phyloP scores from a whole-genome alignment of 1,140 invertebrate species.

The Chlorops oryzae region DNA sequence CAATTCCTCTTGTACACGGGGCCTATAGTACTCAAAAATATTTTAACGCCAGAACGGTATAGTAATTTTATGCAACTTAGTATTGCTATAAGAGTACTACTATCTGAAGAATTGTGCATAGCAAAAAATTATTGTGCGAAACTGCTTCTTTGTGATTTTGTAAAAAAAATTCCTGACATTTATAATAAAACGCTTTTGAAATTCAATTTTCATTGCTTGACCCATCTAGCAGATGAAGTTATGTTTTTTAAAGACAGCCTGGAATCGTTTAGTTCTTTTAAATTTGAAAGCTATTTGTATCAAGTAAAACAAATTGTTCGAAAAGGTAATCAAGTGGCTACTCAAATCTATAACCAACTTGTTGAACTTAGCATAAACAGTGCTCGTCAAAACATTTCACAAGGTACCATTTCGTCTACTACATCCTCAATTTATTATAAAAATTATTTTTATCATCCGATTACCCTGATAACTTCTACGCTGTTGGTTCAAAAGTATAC shows the following conservation, averaged over 20 bases:
- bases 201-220: constrained; percentile 13
- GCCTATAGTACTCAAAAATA: too few species aligned
- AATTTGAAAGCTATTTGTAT: constrained; percentile 16
- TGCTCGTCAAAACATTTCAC: neutral
- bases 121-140: constrained; percentile 13
- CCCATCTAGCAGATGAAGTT: constrained; percentile 11
- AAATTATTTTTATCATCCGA: neutral
- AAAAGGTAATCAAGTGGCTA: constrained; percentile 7
- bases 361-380: neutral
- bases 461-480: neutral
- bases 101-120: too few species aligned
- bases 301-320: constrained; percentile 11
- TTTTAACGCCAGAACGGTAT: too few species aligned
- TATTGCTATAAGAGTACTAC: too few species aligned
- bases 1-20: too few species aligned
- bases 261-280: constrained; percentile 12
- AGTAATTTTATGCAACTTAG: too few species aligned
- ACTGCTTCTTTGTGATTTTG: constrained; percentile 8
- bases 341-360: neutral
- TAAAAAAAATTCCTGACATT: constrained; percentile 12
- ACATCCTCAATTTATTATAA: neutral
- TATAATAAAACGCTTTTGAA: constrained; percentile 15
- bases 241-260: neutral
- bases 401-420: neutral
- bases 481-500: neutral